Conservation (phyloP, 2,113 vertebrate genomes). For the Irena cyanogastra region DNA sequence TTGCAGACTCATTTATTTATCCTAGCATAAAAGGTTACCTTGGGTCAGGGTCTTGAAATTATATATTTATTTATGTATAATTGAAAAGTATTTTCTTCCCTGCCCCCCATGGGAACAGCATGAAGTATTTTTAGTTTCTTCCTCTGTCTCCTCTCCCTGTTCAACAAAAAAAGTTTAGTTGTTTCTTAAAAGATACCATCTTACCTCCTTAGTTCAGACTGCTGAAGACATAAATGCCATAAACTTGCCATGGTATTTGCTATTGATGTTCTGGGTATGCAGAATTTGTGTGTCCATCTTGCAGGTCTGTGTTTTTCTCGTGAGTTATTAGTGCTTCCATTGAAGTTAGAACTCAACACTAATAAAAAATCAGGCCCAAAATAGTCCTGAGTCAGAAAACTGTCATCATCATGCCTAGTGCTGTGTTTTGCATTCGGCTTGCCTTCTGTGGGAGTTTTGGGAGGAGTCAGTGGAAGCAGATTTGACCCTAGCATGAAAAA, state of each 20-base stretch:
- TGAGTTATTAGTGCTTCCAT: neutral
- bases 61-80: slow-evolving; percentile 48
- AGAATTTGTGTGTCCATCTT: neutral
- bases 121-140: slow-evolving; percentile 42
- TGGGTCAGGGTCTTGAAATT: slow-evolving; percentile 24
- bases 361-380: neutral
- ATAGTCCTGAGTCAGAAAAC: neutral
- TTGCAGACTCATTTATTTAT: slow-evolving; percentile 46
- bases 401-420: neutral
- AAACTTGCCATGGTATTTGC: neutral
- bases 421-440: neutral
- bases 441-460: neutral
- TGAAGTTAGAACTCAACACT: neutral
- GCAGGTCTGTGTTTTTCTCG: neutral
- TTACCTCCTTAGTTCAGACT: neutral
- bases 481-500: neutral
- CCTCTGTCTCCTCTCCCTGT: neutral
- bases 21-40: neutral
- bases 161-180: neutral
- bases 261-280: neutral
- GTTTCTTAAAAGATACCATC: neutral
- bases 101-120: neutral
- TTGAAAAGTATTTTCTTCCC: slow-evolving; percentile 12
- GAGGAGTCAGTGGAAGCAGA: neutral
- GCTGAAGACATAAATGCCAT: neutral